phyloP scores from a whole-genome alignment of 2,113 vertebrate species.

The Muscicapa adusta region DNA sequence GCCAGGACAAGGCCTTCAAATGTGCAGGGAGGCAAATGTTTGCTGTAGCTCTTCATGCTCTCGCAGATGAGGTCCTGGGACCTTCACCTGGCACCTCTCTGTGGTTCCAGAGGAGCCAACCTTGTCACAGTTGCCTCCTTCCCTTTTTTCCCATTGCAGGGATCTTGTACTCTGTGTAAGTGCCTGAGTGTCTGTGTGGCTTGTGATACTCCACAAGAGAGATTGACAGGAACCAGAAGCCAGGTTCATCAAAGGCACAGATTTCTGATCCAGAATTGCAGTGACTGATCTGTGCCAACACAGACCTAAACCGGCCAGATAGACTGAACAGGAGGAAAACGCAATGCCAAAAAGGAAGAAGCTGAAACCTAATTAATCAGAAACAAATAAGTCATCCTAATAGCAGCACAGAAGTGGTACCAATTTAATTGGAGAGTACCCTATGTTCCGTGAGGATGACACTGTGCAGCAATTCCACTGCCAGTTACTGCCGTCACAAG shows the following conservation, averaged over 20 bases:
- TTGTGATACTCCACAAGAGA: slow-evolving; percentile 21
- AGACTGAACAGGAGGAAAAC: slow-evolving; percentile 72
- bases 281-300: slow-evolving; percentile 63
- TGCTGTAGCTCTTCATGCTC: slow-evolving; percentile 23
- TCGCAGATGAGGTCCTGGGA: slow-evolving; percentile 44
- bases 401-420: slow-evolving; percentile 56
- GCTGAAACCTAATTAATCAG: slow-evolving; percentile 69
- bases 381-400: slow-evolving; percentile 67
- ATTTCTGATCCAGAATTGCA: slow-evolving; percentile 71
- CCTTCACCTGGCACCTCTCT: slow-evolving; percentile 34
- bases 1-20: not conserved
- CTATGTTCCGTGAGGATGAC: slow-evolving; percentile 62
- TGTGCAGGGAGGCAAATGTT: slow-evolving; percentile 47
- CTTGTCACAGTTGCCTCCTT: slow-evolving; percentile 41
- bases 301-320: slow-evolving; percentile 70
- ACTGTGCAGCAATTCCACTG: slow-evolving; percentile 43
- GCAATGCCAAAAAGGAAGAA: slow-evolving; percentile 69
- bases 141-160: not conserved
- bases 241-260: slow-evolving; percentile 64
- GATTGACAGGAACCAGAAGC: slow-evolving; percentile 74
- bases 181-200: slow-evolving; percentile 7
- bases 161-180: not conserved
- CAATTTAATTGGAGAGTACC: slow-evolving; percentile 57
- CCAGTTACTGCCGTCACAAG: slow-evolving; percentile 35
- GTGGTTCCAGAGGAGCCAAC: slow-evolving; percentile 61